Percentiles rank a stretch among this genome's conserved stretches.
Conservation (phyloP, 2,888 invertebrate genomes). For the Leptopterna dolabrata region DNA sequence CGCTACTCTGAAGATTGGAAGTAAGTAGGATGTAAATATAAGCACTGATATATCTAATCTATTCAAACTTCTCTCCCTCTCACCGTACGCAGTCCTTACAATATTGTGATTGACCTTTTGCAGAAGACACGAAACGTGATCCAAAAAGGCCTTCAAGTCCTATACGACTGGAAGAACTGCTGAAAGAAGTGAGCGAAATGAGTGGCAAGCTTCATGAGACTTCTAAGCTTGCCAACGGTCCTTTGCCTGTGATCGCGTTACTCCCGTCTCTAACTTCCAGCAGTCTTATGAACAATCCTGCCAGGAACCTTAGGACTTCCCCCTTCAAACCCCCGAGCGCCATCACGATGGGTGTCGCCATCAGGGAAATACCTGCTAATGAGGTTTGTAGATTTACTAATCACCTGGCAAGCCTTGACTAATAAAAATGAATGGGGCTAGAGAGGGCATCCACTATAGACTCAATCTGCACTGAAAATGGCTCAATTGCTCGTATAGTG, state of each 20-base stretch:
- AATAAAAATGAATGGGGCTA: no score
- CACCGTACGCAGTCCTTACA: no score
- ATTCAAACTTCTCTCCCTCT: no score
- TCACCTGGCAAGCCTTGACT: no score
- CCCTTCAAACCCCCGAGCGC: constrained; percentile 61
- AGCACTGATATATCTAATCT: no score
- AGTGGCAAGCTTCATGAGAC: constrained; percentile 41
- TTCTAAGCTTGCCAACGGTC: constrained; percentile 52
- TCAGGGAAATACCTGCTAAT: constrained; percentile 63
- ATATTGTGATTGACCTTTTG: background rate
- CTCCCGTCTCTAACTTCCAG: constrained; percentile 54
- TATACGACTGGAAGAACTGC: constrained; percentile 53
- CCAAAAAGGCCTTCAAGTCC: constrained; percentile 39
- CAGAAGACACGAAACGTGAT: background rate
- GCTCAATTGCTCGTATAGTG: no score
- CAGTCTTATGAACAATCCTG: constrained; percentile 52
- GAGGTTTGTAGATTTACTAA: constrained; percentile 57
- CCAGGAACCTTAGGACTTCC: constrained; percentile 56
- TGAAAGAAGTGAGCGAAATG: constrained; percentile 55
- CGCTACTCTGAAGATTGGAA: no score
- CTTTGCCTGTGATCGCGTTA: constrained; percentile 58
- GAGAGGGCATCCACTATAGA: no score
- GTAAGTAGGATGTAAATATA: no score
- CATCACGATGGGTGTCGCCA: constrained; percentile 62
- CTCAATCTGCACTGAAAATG: no score